Evolutionary conservation across 2,888 invertebrate species (phyloP).

Genomic region (Hirtodrosophila trivittata): DNA sequence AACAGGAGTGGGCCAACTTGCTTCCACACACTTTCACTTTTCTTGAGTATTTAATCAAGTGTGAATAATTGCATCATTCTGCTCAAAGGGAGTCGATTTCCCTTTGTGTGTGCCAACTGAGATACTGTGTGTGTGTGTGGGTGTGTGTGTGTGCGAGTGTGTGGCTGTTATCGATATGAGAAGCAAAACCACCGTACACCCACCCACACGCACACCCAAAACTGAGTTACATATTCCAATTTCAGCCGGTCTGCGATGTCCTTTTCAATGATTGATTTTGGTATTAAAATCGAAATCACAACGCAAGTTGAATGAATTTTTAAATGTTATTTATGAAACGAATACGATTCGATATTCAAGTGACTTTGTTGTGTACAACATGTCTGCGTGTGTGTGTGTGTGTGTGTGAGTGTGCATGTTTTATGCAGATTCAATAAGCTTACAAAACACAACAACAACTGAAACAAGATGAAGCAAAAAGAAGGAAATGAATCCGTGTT

Average conservation of each 20-base stretch:
- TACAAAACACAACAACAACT: slow-evolving; percentile 38
- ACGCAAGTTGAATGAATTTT: slow-evolving; percentile 54
- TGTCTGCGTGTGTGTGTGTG: slow-evolving; percentile 24
- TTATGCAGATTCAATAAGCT: slow-evolving; percentile 68
- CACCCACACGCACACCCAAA: slow-evolving; percentile 1
- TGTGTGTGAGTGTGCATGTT: slow-evolving; percentile 15
- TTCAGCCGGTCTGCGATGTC: slow-evolving; percentile 5
- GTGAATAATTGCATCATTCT: slow-evolving; percentile 78
- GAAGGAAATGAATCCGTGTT: slow-evolving; percentile 20
- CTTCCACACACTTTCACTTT: slow-evolving; percentile 74
- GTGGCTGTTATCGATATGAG: slow-evolving; percentile 47
- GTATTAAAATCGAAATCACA: slow-evolving; percentile 55
- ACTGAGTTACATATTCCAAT: slow-evolving; percentile 8
- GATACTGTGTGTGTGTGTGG: slow-evolving; percentile 26
- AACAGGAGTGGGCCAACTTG: slow-evolving; percentile 26
- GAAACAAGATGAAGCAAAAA: slow-evolving; percentile 15
- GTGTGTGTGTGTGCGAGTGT: slow-evolving; percentile 5
- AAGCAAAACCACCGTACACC: slow-evolving; percentile 25
- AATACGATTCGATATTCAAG: slow-evolving; percentile 30
- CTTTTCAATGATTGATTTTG: slow-evolving; percentile 48
- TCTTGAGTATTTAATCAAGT: slow-evolving; percentile 78
- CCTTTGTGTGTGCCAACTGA: slow-evolving; percentile 57
- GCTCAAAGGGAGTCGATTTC: slow-evolving; percentile 74
- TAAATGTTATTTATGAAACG: slow-evolving; percentile 53
- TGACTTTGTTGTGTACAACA: slow-evolving; percentile 43